These are phyloP conservation scores for Hozukius guyotensis DNA, from an alignment of 2,797 vertebrate genomes.

Conservation along the genomic window DNA sequence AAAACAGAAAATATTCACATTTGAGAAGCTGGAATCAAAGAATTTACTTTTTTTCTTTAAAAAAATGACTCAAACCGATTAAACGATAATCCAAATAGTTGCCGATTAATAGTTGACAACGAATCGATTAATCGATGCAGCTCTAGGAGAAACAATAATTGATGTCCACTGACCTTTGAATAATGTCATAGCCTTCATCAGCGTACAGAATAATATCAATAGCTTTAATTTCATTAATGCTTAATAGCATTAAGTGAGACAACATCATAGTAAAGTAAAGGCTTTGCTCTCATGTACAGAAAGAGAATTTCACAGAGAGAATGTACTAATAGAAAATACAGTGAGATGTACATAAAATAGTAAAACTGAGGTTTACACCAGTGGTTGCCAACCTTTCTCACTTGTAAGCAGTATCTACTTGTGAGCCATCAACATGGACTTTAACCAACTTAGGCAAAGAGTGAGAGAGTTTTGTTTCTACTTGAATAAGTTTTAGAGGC, in stretches of 20 bases:
- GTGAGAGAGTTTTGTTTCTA: not conserved
- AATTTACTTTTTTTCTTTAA: too few species aligned
- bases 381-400: not conserved
- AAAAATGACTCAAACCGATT: too few species aligned
- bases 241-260: not conserved
- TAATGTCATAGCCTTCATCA: not conserved
- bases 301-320: not conserved
- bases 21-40: too few species aligned
- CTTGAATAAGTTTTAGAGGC: not conserved
- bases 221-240: not conserved
- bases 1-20: not conserved
- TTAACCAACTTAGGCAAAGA: not conserved
- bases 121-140: too few species aligned
- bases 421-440: not conserved
- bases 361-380: not conserved
- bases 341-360: not conserved
- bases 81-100: too few species aligned
- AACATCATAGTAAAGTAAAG: not conserved
- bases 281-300: not conserved
- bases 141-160: not conserved
- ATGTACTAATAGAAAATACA: not conserved
- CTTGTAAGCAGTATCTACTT: not conserved
- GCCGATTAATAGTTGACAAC: too few species aligned
- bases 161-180: not conserved
- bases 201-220: not conserved